Percentiles rank a stretch among this genome's conserved stretches.
These are phyloP conservation scores for Drosophila glabriapex DNA, from an alignment of 2,888 invertebrate species.

Conservation along the genomic window DNA sequence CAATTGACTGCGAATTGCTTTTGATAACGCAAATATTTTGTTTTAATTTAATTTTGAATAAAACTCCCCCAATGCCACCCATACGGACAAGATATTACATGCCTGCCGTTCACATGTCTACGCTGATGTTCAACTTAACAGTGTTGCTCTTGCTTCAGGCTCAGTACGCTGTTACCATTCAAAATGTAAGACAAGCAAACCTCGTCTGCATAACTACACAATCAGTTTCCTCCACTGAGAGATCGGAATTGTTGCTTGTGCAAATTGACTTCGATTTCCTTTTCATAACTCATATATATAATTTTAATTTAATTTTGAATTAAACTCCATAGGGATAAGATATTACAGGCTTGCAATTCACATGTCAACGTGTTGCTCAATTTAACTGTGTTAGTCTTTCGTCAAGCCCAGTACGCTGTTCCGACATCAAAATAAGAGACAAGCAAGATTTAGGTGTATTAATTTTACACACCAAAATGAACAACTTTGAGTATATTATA, in stretches of 20 bases:
- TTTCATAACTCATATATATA: constrained; percentile 1
- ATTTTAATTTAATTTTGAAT: constrained; percentile 42
- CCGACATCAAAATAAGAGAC: background rate
- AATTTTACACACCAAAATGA: background rate
- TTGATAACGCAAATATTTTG: constrained; percentile 2
- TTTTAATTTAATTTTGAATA: constrained; percentile 45
- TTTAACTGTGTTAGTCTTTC: constrained; percentile 17
- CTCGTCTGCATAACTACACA: background rate
- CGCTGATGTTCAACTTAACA: constrained; percentile 27
- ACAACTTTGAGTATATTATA: background rate
- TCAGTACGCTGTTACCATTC: constrained; percentile 10
- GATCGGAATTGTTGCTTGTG: background rate
- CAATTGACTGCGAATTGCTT: background rate
- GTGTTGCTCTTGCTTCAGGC: background rate
- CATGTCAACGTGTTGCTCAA: constrained; percentile 10
- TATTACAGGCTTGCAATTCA: constrained; percentile 34
- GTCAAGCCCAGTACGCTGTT: constrained; percentile 8
- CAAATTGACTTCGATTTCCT: background rate
- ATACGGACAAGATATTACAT: constrained; percentile 13
- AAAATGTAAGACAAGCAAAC: background rate
- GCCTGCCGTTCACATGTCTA: constrained; percentile 34
- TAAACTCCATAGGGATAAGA: constrained; percentile 26
- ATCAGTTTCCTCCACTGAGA: background rate
- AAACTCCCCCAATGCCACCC: constrained; percentile 41
- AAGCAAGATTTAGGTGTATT: no score